A percentile compares a stretch with the other conserved stretches of the same genome.
phyloP scores from a whole-genome alignment of 2,797 vertebrate species.

The Urosaurus nigricauda region DNA sequence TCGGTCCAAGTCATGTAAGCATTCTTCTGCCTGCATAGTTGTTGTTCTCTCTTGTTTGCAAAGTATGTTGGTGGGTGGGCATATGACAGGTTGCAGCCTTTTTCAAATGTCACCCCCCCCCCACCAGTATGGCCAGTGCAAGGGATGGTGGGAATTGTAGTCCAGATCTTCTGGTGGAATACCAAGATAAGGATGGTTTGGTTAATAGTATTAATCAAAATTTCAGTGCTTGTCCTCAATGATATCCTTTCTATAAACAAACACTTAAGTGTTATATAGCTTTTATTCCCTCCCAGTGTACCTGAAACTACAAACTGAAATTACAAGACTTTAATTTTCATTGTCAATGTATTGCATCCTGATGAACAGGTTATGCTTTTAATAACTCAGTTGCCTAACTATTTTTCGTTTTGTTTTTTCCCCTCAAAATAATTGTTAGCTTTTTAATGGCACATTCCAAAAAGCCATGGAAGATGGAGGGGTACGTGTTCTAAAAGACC shows the following conservation, averaged over 20 bases:
- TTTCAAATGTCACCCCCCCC: not conserved
- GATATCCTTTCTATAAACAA: not conserved
- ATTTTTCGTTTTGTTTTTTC: conserved; percentile 14
- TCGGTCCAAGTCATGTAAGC: not conserved
- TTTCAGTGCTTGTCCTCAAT: not conserved
- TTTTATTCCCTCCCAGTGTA: not conserved
- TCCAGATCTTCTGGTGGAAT: not conserved
- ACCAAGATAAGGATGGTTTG: not conserved
- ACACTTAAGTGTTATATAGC: not conserved
- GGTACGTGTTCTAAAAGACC: conserved; percentile 90
- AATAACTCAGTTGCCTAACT: not conserved
- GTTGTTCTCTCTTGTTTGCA: not conserved
- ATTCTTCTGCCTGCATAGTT: not conserved
- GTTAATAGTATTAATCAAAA: not conserved
- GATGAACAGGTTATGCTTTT: not conserved
- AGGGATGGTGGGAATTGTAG: not conserved
- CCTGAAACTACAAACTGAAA: not conserved
- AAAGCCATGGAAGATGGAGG: conserved; percentile 93
- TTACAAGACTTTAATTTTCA: conserved; percentile 8
- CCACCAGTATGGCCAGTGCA: not conserved
- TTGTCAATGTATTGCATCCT: not conserved
- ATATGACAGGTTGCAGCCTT: not conserved
- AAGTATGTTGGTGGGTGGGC: not conserved
- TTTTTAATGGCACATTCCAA: conserved; percentile 95
- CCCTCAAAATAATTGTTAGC: conserved; percentile 76